Percentiles rank a stretch among this genome's conserved stretches.
These are phyloP conservation scores for Eucidaris tribuloides DNA, from an alignment of 35 echinoderm and acorn worm species.

Conservation along the genomic window DNA sequence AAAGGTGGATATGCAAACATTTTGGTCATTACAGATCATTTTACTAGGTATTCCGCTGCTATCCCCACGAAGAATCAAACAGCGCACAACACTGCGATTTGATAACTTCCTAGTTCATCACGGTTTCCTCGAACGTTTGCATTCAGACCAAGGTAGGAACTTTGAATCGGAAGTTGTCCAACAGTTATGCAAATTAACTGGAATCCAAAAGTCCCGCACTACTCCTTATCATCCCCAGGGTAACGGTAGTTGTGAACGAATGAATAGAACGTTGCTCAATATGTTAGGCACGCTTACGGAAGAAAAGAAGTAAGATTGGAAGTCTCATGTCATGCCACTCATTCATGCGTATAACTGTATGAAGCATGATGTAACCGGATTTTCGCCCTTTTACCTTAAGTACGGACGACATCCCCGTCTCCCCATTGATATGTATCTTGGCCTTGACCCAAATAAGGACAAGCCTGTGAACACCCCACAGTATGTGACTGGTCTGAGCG, in stretches of 20 bases:
- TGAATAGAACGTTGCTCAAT: slow-evolving; percentile 8
- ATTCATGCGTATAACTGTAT: slow-evolving; percentile 40
- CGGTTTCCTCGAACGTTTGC: neutral
- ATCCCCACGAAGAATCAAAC: neutral
- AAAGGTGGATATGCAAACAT: neutral
- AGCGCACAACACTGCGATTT: no score
- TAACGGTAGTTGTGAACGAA: slow-evolving; percentile 6
- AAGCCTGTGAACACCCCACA: neutral
- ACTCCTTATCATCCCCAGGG: slow-evolving; percentile 46
- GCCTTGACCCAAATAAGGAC: neutral
- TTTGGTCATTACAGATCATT: neutral
- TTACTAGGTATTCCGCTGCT: neutral
- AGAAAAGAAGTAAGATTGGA: slow-evolving; percentile 4
- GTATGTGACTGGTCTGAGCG: neutral
- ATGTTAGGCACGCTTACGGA: slow-evolving; percentile 8
- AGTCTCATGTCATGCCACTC: neutral
- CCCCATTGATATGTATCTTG: neutral
- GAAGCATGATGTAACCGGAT: neutral
- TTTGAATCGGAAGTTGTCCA: slow-evolving; percentile 2
- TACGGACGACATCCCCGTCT: slow-evolving; percentile 14
- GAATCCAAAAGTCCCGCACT: neutral
- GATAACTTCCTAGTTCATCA: no score
- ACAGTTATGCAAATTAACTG: slow-evolving; percentile 21
- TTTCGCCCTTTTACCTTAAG: slow-evolving; percentile 14
- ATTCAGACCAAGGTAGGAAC: slow-evolving; percentile 44